Evolutionary conservation across 2,888 invertebrate species (phyloP).

Genomic region (Pantelozetes paolii): DNA sequence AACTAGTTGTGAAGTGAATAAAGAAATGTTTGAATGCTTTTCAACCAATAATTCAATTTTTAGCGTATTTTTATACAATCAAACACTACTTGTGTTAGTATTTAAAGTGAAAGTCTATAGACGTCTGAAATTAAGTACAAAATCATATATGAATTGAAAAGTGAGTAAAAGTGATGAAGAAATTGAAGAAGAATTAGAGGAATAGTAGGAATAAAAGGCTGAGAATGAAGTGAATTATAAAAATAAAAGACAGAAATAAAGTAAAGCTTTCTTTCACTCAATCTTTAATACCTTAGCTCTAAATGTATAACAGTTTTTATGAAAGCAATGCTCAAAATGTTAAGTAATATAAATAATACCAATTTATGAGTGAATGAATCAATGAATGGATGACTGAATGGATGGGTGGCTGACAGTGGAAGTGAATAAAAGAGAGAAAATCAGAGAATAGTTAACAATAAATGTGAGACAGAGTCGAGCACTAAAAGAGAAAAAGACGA

Average conservation of each 20-base stretch:
- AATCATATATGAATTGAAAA: background rate
- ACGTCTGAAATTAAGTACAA: background rate
- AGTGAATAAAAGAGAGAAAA: background rate
- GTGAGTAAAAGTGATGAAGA: background rate
- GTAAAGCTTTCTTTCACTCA: too few species aligned
- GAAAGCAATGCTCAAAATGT: background rate
- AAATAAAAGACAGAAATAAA: background rate
- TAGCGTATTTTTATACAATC: background rate
- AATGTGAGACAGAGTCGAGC: background rate
- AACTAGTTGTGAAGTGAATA: too few species aligned
- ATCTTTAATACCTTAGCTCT: background rate
- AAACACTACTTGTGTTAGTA: background rate
- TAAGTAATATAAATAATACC: slow-evolving; percentile 16
- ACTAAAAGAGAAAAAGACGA: background rate
- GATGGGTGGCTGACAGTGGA: slow-evolving; percentile 12
- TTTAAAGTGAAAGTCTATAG: too few species aligned
- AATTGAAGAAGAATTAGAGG: too few species aligned
- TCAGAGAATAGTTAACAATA: background rate
- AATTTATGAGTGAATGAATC: slow-evolving; percentile 10
- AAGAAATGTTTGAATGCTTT: background rate
- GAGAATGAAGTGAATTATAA: too few species aligned
- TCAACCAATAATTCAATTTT: slow-evolving; percentile 9
- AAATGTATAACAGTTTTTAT: background rate
- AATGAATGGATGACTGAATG: too few species aligned
- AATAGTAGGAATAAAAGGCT: too few species aligned